Evolutionary conservation across 2,797 vertebrate genomes (phyloP).

Genomic region (Semaprochilodus insignis): DNA sequence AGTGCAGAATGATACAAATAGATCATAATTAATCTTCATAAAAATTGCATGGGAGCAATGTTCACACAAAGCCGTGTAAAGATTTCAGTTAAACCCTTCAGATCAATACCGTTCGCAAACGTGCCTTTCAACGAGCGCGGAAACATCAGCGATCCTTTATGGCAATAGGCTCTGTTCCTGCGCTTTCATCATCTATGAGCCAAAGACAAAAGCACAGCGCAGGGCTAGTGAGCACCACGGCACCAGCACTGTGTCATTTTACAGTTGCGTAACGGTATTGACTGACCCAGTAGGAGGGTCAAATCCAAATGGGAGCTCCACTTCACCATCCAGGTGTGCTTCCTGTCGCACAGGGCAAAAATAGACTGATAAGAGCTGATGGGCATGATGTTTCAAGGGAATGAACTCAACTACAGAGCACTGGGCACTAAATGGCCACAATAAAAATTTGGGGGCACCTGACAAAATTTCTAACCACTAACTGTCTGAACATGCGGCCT

Average conservation of each 20-base stretch:
- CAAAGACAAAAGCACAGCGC: conserved; percentile 9
- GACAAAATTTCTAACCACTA: not conserved
- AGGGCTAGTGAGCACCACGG: not conserved
- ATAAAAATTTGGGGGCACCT: not conserved
- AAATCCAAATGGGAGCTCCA: conserved; percentile 20
- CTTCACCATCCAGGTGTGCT: conserved; percentile 36
- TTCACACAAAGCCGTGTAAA: not conserved
- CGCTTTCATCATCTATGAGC: not conserved
- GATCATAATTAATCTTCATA: conserved; percentile 24
- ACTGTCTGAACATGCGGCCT: too few relatives aligned
- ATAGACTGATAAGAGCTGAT: not conserved
- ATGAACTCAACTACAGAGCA: not conserved
- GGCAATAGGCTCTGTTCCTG: not conserved
- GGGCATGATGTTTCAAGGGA: not conserved
- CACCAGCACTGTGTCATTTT: conserved; percentile 6
- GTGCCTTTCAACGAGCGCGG: not conserved
- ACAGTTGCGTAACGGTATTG: conserved; percentile 23
- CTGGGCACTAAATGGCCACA: not conserved
- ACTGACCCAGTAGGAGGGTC: conserved; percentile 25
- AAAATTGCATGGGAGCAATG: not conserved
- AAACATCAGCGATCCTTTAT: not conserved
- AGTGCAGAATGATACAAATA: conserved; percentile 31
- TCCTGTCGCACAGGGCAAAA: conserved; percentile 11
- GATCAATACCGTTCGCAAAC: not conserved
- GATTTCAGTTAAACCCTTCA: conserved; percentile 14